These are phyloP conservation scores for Temnothorax ravouxi DNA, from an alignment of 2,888 invertebrate species.

Conservation along the genomic window DNA sequence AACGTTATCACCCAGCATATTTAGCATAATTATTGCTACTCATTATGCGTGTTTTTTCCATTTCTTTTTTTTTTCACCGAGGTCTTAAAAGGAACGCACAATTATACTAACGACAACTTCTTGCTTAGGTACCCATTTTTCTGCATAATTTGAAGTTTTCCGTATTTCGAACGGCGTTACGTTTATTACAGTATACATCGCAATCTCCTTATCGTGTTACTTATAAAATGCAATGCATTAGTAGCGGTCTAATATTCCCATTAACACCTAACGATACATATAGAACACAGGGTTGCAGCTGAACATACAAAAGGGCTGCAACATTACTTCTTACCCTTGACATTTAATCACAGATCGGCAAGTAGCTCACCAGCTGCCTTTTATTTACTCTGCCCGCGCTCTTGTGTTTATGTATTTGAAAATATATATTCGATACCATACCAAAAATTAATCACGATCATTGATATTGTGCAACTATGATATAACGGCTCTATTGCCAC, in stretches of 20 bases:
- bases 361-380: conserved; percentile 77
- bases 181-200: conserved; percentile 10
- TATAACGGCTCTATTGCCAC: conserved; percentile 1
- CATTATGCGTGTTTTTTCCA: background rate
- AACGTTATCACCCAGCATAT: conserved; percentile 11
- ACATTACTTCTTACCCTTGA: conserved; percentile 74
- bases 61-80: conserved; percentile 15
- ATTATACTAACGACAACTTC: background rate
- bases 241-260: conserved; percentile 72
- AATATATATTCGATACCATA: conserved; percentile 29
- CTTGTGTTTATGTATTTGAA: conserved; percentile 19
- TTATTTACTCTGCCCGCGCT: conserved; percentile 63
- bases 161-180: conserved; percentile 25
- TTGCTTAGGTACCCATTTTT: background rate
- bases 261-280: conserved; percentile 78
- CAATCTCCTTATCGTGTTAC: conserved; percentile 13
- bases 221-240: conserved; percentile 67
- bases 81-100: conserved; percentile 18
- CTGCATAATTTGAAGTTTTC: conserved; percentile 19
- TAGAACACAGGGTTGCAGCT: conserved; percentile 84
- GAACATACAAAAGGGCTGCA: conserved; percentile 86
- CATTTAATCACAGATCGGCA: conserved; percentile 63
- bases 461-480: conserved; percentile 13
- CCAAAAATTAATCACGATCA: conserved; percentile 21
- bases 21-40: conserved; percentile 25